These are phyloP conservation scores for Elachura formosa DNA, from an alignment of 2,113 vertebrate species.

Conservation along the genomic window DNA sequence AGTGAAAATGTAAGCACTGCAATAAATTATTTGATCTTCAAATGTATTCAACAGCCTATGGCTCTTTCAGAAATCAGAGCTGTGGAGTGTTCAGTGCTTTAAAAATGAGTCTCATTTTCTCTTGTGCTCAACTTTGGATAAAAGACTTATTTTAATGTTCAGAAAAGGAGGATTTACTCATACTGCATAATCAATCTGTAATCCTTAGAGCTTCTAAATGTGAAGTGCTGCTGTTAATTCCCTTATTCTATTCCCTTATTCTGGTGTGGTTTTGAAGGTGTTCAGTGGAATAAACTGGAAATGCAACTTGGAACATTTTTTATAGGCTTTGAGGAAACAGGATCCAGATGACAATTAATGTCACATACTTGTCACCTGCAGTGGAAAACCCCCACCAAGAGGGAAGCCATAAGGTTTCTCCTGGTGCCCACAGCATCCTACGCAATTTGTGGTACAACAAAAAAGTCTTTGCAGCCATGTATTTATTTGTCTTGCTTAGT, in stretches of 20 bases:
- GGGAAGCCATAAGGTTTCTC: neutral
- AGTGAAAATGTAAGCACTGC: neutral
- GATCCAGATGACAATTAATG: neutral
- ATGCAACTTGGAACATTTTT: neutral
- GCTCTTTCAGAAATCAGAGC: neutral
- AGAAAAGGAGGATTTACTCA: neutral
- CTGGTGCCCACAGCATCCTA: neutral
- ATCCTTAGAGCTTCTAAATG: neutral
- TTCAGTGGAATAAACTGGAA: neutral
- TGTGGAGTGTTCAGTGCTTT: neutral
- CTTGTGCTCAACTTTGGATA: neutral
- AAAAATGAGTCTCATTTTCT: constrained; percentile 11
- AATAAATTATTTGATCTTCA: neutral
- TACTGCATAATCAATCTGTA: neutral
- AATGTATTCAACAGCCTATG: neutral
- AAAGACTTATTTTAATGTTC: neutral
- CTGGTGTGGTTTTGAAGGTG: neutral
- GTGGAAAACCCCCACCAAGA: neutral
- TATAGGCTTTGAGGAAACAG: neutral
- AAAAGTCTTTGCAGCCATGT: neutral
- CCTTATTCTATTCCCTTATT: neutral
- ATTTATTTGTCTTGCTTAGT: constrained; percentile 3
- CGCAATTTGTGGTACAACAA: neutral
- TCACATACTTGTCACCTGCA: neutral
- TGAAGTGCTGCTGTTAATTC: neutral